These are phyloP conservation scores for Petrophora chlorosata DNA, from an alignment of 2,888 invertebrate genomes.

Conservation along the genomic window DNA sequence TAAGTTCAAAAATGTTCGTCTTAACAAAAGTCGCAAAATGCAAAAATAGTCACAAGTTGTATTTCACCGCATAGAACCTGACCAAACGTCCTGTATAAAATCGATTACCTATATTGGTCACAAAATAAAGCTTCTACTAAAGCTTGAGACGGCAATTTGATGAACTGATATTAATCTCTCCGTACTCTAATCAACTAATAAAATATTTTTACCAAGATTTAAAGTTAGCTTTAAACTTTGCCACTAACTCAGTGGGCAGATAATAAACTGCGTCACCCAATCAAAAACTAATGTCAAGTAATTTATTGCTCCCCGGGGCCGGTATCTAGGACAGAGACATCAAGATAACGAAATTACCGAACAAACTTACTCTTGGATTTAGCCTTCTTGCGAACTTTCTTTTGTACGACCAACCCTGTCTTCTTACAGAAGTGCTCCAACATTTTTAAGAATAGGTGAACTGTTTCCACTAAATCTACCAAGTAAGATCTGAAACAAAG, in stretches of 20 bases:
- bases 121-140: no score
- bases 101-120: no score
- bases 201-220: not conserved
- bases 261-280: slow-evolving; percentile 33
- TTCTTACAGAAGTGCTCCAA: slow-evolving; percentile 89
- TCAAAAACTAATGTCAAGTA: slow-evolving; percentile 36
- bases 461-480: slow-evolving; percentile 94
- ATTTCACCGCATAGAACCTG: no score
- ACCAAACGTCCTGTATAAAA: no score
- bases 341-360: slow-evolving; percentile 31
- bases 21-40: no score
- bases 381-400: slow-evolving; percentile 79
- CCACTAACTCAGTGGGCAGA: slow-evolving; percentile 22
- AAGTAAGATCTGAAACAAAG: slow-evolving; percentile 87
- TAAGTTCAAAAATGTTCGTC: no score
- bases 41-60: no score
- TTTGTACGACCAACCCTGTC: slow-evolving; percentile 88
- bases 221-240: slow-evolving; percentile 12
- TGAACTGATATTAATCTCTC: no score
- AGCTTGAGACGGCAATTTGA: no score
- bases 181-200: not conserved
- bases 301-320: slow-evolving; percentile 29
- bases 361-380: slow-evolving; percentile 78
- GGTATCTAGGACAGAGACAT: slow-evolving; percentile 24
- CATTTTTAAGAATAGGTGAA: slow-evolving; percentile 96